Evolutionary conservation across 1,140 invertebrate genomes (phyloP).

Genomic region (Lepidurus arcticus): DNA sequence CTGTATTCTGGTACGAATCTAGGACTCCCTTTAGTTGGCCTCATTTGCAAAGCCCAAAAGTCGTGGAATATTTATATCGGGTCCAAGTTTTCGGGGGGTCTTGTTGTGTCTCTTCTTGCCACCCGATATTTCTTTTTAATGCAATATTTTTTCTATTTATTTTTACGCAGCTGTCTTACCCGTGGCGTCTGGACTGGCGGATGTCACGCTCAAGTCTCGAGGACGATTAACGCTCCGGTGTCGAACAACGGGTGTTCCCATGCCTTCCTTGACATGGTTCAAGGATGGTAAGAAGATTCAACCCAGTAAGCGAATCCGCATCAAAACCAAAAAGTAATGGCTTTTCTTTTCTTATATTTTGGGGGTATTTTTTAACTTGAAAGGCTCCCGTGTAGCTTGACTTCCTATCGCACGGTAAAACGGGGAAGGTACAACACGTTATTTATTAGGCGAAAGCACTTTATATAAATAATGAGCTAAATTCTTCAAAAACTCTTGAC

Average conservation of each 20-base stretch:
- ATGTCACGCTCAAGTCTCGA: constrained; percentile 40
- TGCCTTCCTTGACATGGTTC: constrained; percentile 64
- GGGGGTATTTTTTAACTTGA: background rate
- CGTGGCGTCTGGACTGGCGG: constrained; percentile 41
- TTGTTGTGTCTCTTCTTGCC: background rate
- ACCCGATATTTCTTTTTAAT: constrained; percentile 7
- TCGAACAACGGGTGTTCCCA: constrained; percentile 59
- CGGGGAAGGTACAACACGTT: too few relatives aligned
- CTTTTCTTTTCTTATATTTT: background rate
- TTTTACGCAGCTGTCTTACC: constrained; percentile 40
- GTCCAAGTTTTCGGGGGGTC: background rate
- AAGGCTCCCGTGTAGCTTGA: too few relatives aligned
- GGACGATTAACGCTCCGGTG: constrained; percentile 56
- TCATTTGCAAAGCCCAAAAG: background rate
- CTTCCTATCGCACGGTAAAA: too few relatives aligned
- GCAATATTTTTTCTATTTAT: constrained; percentile 5
- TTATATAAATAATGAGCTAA: too few relatives aligned
- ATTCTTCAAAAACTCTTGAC: too few relatives aligned
- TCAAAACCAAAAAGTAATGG: constrained; percentile 44
- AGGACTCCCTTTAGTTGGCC: background rate
- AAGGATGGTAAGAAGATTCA: constrained; percentile 52
- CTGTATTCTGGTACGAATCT: background rate
- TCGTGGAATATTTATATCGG: background rate
- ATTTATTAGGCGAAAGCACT: too few relatives aligned
- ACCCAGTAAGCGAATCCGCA: constrained; percentile 40